These are phyloP conservation scores for Amphipoea oculea DNA, from an alignment of 2,888 invertebrate genomes.

Conservation along the genomic window DNA sequence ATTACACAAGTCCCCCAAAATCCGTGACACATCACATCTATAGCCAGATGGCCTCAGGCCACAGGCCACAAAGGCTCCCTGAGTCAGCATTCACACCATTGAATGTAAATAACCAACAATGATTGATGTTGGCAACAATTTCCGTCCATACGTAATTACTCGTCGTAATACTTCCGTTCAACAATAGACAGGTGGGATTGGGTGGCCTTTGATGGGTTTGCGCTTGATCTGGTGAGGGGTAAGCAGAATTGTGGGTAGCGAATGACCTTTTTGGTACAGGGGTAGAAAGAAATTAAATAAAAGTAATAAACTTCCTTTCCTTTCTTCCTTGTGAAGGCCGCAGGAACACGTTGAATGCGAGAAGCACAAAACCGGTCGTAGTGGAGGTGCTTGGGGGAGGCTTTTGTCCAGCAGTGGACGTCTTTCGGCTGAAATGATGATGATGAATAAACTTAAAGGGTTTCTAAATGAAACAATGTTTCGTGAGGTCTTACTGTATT, in stretches of 20 bases:
- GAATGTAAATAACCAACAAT: conserved; percentile 65
- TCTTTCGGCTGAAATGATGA: no score
- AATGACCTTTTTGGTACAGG: neutral
- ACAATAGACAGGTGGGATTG: conserved; percentile 59
- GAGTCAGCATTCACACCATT: conserved; percentile 58
- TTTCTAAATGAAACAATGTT: neutral
- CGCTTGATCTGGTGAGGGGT: conserved; percentile 20
- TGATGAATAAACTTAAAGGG: no score
- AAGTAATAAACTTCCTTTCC: neutral
- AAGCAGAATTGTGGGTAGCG: neutral
- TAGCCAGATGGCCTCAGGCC: conserved; percentile 1
- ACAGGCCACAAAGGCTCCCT: conserved; percentile 30
- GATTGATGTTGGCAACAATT: conserved; percentile 65
- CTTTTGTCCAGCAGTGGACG: no score
- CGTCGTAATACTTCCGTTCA: conserved; percentile 63
- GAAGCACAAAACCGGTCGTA: no score
- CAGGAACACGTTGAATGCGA: no score
- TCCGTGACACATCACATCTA: conserved; percentile 22
- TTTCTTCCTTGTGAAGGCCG: no score
- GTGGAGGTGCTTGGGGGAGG: no score
- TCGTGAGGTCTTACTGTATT: neutral
- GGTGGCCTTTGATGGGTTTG: conserved; percentile 30
- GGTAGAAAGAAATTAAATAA: neutral
- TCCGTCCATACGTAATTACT: conserved; percentile 65
- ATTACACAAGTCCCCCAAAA: conserved; percentile 18